phyloP scores from a whole-genome alignment of 2,113 vertebrate genomes.

The Aplodontia rufa region DNA sequence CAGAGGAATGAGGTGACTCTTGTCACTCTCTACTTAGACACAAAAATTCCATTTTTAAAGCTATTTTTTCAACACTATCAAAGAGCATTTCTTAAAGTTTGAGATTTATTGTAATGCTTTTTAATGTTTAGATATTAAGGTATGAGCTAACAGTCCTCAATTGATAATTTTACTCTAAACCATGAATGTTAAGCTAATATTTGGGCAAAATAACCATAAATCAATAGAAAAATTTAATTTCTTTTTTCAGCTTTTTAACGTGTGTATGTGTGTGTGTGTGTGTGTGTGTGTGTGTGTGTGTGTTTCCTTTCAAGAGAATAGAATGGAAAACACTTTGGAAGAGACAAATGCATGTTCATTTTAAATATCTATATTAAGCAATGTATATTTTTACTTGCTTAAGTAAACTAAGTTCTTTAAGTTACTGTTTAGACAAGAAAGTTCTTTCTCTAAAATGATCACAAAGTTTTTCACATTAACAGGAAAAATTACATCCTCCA shows the following conservation, averaged over 20 bases:
- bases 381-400: neutral
- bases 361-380: neutral
- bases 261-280: neutral
- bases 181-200: neutral
- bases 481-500: no score
- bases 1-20: neutral
- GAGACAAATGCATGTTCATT: neutral
- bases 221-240: neutral
- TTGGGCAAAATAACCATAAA: neutral
- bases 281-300: neutral
- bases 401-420: neutral
- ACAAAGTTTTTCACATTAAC: no score
- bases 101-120: neutral
- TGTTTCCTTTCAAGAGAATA: neutral
- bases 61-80: neutral
- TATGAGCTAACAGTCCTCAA: neutral
- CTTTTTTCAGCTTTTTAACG: neutral
- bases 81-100: accelerated
- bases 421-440: neutral
- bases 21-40: neutral
- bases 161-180: neutral
- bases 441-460: neutral
- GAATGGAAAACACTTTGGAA: neutral
- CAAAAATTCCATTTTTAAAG: neutral
- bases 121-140: neutral